These are phyloP conservation scores for Dorcus parallelipipedus DNA, from an alignment of 2,888 invertebrate species.

Conservation along the genomic window DNA sequence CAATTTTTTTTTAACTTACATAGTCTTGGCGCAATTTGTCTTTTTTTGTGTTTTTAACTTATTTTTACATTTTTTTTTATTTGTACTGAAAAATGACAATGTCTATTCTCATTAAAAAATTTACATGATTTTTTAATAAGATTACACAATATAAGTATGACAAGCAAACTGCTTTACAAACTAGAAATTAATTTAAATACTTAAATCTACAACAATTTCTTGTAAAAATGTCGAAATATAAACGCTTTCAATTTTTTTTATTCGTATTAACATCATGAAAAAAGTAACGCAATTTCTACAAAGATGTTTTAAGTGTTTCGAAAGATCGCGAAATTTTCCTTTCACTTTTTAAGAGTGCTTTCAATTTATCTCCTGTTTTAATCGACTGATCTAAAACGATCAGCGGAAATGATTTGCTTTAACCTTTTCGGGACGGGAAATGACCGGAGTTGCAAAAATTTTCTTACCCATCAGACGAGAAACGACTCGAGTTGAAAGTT, in stretches of 20 bases:
- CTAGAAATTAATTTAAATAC: constrained; percentile 45
- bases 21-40: constrained; percentile 42
- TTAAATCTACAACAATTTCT: constrained; percentile 36
- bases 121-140: constrained; percentile 39
- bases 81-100: constrained; percentile 46
- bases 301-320: background rate
- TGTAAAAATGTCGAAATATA: constrained; percentile 28
- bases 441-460: too few relatives aligned
- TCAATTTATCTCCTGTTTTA: background rate
- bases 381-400: constrained; percentile 27
- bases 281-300: constrained; percentile 15
- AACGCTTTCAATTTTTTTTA: constrained; percentile 18
- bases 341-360: constrained; percentile 1
- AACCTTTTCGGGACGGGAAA: too few relatives aligned
- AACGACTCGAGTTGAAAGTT: too few relatives aligned
- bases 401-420: constrained; percentile 28
- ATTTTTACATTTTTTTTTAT: constrained; percentile 39
- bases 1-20: constrained; percentile 37
- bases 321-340: background rate
- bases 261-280: constrained; percentile 14
- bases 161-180: constrained; percentile 40
- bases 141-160: constrained; percentile 41
- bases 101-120: constrained; percentile 45
- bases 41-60: constrained; percentile 38
- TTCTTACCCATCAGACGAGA: too few relatives aligned